Conservation (phyloP, 2,797 vertebrate genomes). For the Apogon talboti region DNA sequence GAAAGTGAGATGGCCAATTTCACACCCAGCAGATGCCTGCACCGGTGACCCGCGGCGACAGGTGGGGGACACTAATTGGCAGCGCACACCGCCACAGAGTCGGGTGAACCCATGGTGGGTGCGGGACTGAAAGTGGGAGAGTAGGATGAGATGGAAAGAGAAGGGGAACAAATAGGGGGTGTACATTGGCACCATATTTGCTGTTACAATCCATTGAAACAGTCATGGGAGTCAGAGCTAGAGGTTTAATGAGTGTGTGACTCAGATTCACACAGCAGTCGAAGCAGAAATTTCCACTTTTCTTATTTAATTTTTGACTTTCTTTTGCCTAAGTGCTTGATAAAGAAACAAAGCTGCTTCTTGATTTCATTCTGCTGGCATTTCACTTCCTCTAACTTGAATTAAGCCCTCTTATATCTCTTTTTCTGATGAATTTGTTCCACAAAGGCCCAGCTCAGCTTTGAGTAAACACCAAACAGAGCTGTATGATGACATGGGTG, state of each 20-base stretch:
- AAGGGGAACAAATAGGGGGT: slow-evolving; percentile 7
- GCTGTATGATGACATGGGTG: slow-evolving; percentile 26
- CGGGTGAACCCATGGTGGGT: slow-evolving; percentile 31
- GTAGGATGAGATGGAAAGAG: slow-evolving; percentile 18
- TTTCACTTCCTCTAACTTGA: not conserved
- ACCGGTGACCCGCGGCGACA: slow-evolving; percentile 73
- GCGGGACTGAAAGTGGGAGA: slow-evolving; percentile 23
- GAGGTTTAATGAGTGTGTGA: slow-evolving; percentile 9
- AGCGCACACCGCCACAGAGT: slow-evolving; percentile 41
- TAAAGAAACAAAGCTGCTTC: slow-evolving; percentile 20
- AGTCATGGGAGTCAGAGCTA: not conserved
- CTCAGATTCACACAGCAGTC: not conserved
- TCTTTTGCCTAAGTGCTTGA: not conserved
- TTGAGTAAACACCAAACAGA: slow-evolving; percentile 22
- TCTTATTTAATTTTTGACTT: slow-evolving; percentile 16
- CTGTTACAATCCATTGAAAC: slow-evolving; percentile 19
- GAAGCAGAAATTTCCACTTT: not conserved
- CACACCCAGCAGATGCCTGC: slow-evolving; percentile 77
- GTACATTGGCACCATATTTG: slow-evolving; percentile 6
- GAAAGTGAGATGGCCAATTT: slow-evolving; percentile 78
- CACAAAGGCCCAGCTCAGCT: slow-evolving; percentile 2
- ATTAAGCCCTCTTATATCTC: not conserved
- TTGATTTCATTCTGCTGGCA: not conserved
- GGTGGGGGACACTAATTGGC: slow-evolving; percentile 80
- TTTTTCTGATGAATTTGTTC: slow-evolving; percentile 7